Conservation (phyloP, 1,140 invertebrate species). For the Heliconius hermathena region DNA sequence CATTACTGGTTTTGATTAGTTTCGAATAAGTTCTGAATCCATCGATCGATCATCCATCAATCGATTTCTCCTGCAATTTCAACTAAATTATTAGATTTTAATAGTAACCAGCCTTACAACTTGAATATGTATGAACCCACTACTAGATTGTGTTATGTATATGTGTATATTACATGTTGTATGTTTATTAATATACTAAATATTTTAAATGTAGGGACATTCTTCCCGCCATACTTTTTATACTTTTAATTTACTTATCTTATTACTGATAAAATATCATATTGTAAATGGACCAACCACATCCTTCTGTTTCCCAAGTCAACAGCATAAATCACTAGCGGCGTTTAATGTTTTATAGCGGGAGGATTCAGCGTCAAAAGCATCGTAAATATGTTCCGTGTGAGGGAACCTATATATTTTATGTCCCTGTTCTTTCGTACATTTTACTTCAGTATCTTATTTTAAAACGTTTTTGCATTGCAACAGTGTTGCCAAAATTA, state of each 20-base stretch:
- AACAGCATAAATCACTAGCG: constrained; percentile 8
- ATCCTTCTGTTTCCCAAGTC: neutral
- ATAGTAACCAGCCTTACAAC: no score
- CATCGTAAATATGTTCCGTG: constrained; percentile 9
- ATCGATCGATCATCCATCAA: no score
- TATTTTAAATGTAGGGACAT: no score
- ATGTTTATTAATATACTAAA: no score
- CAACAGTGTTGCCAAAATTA: no score
- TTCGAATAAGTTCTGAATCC: no score
- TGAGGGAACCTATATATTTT: constrained; percentile 7
- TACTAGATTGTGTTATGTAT: no score
- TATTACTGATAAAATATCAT: neutral
- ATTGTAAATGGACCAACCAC: neutral
- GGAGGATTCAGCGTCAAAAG: constrained; percentile 6
- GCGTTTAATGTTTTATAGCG: constrained; percentile 18
- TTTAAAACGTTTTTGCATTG: neutral
- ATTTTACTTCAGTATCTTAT: neutral
- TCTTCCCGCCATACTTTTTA: neutral
- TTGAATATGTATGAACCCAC: no score
- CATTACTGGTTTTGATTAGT: no score
- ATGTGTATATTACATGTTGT: no score
- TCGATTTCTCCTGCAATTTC: no score
- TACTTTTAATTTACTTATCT: neutral
- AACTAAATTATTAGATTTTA: no score
- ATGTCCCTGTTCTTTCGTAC: neutral